Evolutionary conservation across 2,113 vertebrate genomes (phyloP), one percentile per base, ranked within the genome.

Genomic region (Forbesichthys agassizii): DNA sequence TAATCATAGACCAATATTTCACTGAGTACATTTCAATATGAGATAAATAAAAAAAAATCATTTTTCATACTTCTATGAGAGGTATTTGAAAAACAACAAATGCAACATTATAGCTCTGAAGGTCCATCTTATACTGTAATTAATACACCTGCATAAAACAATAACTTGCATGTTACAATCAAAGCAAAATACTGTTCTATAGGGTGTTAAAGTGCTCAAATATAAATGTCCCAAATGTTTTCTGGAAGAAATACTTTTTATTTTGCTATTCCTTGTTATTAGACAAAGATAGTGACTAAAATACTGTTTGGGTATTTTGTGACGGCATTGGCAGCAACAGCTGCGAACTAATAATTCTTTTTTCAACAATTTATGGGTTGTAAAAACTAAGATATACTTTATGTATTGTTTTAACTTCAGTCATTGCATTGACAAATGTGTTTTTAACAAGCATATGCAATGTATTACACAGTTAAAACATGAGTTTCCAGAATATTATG

Each of bases 151-250:
- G 62, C 66, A 76, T 84, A 88, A 86, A 82, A 89, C 86, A 88
- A 86, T 85, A 82, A 80, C 79, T 77, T 81, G 83, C 75, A 88
- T 65, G 61, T 78, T 84, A 88, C 85, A 89, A 88, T 89, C 88
- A 83, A 79, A 82, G 78, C 60, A 83, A 74, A 80, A 79, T 61
- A 82, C 65, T 76, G 57, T 71, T 72, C 75, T 57, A 73, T 69
- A 79, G 69, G 61, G 27, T 61, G 79, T 79, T 90, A 91, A 91
- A 90, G 90, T 91, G 90, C 85, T 88, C 78, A 84, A 82, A 86
- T 86, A 82, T 64, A 56, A 79, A 68, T 82, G 61, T 73, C 53
- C 33, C 54, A 82, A 54, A 63, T 70, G 48, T 78, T 72, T 59
- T 53, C 69, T 61, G 9, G 42, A 46, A 47, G 47, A 16, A 67